Percentiles rank a stretch among this genome's conserved stretches.
phyloP scores from a whole-genome alignment of 2,797 vertebrate species.

The Morus bassanus region DNA sequence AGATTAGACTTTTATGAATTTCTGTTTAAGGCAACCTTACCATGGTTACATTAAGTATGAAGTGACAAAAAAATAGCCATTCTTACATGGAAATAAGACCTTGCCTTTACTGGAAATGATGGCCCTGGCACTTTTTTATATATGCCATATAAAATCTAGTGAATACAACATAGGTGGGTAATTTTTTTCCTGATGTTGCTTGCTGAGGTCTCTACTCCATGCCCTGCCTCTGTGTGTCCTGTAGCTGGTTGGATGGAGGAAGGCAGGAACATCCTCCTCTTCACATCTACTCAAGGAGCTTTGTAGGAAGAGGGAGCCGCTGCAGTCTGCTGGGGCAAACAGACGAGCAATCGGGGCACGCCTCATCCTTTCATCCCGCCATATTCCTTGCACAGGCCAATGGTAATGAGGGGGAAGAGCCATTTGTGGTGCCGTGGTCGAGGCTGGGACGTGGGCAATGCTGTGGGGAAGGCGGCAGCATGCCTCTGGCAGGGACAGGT shows the following conservation, averaged over 20 bases:
- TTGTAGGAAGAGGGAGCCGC: not conserved
- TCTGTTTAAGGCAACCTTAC: not conserved
- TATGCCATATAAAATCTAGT: not conserved
- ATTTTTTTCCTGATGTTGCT: not conserved
- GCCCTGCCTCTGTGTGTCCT: not conserved
- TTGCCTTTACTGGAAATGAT: not conserved
- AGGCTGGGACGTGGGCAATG: not conserved
- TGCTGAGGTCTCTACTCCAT: not conserved
- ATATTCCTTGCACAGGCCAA: rapidly evolving
- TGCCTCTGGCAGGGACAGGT: not conserved
- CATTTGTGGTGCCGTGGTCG: rapidly evolving
- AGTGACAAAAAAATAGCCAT: not conserved
- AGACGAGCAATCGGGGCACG: not conserved
- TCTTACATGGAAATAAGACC: not conserved
- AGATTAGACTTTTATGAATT: not conserved
- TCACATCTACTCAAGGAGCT: not conserved
- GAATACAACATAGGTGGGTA: not conserved
- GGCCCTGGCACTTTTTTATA: not conserved
- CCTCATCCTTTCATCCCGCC: rapidly evolving
- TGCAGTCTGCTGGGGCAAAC: not conserved
- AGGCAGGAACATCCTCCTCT: not conserved
- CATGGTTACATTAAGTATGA: not conserved
- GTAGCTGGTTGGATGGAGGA: not conserved
- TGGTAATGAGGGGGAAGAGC: rapidly evolving
- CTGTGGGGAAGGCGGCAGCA: not conserved